Evolutionary conservation across 2,797 vertebrate genomes (phyloP), one percentile per base, ranked within the genome.

Genomic region (Lophius americanus): DNA sequence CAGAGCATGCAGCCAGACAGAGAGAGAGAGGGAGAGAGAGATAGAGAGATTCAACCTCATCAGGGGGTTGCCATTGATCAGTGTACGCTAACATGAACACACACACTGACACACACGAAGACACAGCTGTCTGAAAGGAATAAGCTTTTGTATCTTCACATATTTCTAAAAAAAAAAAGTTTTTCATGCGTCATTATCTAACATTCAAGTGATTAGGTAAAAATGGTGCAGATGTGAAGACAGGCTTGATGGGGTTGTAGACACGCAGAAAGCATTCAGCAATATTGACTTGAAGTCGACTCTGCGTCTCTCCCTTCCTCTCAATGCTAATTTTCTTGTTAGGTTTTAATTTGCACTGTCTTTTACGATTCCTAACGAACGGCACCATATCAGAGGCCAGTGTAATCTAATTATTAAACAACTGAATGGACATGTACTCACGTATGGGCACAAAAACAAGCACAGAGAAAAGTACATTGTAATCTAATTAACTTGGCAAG

Each of bases 381-480:
- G 59, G 77, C 82, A 76, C 78, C 82, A 86, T 88, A 86, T 88
- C 79, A 83, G 80, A 85, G 88, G 85, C 85, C 85, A 89, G 78
- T 87, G 73, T 85, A 85, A 88, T 91, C 79, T 86, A 87, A 90
- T 90, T 88, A 85, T 89, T 87, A 82, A 76, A 89, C 68, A 85
- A 83, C 81, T 57, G 75, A 79, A 84, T 67, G 68, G 66, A 75
- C 11, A 51, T 67, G 68, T 75, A 79, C 70, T 70, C 58, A 68
- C 78, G 73, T 79, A 84, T 73, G 46, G 55, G 65, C 74, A 46
- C 51, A 68, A 71, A 64, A 78, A 76, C 62, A 62, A 44, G 35
- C 75, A 74, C 58, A 13, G 23, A 73, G 42, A 78, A 75, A 81
- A n/a, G 59, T 74, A 75, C 63, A 71, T 73, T 73, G 61, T 83